phyloP scores from a whole-genome alignment of 2,113 vertebrate species.

The Meriones unguiculatus region DNA sequence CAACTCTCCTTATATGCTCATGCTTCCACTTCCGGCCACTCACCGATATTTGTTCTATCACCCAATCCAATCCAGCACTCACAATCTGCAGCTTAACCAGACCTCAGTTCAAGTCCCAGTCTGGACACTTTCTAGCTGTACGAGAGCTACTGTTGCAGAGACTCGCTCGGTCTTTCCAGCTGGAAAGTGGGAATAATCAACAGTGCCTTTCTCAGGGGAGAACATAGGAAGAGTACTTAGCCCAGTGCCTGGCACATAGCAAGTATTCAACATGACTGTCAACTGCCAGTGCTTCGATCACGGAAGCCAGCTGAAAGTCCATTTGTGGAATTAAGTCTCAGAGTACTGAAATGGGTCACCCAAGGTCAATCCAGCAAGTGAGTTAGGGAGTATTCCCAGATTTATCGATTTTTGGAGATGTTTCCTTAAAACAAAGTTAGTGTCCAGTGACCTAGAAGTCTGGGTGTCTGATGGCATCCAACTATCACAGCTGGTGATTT shows the following conservation, averaged over 20 bases:
- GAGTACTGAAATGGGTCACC: not conserved
- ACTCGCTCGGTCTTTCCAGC: not conserved
- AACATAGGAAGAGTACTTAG: conserved; percentile 8
- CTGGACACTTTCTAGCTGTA: not conserved
- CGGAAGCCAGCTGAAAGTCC: conserved; percentile 48
- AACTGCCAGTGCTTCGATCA: not conserved
- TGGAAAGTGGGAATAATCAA: conserved; percentile 5
- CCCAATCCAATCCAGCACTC: not conserved
- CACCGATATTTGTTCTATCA: not conserved
- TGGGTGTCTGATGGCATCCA: conserved; percentile 45
- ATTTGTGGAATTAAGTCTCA: conserved; percentile 22
- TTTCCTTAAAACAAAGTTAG: not conserved
- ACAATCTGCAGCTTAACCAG: not conserved
- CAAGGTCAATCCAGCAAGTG: conserved; percentile 36
- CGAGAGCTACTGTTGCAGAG: not conserved
- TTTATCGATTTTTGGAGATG: conserved; percentile 52
- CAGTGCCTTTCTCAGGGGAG: not conserved
- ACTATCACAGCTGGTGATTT: conserved; percentile 30
- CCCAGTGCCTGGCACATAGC: not conserved
- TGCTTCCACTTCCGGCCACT: not conserved
- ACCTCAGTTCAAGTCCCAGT: conserved; percentile 32
- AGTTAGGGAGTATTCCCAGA: conserved; percentile 37
- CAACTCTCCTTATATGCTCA: not conserved
- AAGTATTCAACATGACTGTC: not conserved
- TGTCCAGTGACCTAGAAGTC: conserved; percentile 60